Evolutionary conservation across 2,113 vertebrate species (phyloP), one percentile per base, ranked within the genome.

Genomic region (Anolis sagrei): DNA sequence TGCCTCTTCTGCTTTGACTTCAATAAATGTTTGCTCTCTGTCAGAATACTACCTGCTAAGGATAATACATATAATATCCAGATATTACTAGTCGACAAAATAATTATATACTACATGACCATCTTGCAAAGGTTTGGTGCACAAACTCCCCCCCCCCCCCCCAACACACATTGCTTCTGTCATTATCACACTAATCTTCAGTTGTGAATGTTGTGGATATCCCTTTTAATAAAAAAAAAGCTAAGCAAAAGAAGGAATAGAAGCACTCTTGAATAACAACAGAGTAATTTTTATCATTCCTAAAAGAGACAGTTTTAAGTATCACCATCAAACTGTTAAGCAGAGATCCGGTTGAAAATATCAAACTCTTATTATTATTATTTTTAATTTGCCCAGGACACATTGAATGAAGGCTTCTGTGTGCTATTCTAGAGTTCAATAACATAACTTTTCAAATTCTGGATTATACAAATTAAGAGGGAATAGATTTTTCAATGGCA

Each of bases 111-210:
- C 5, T 44, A 44, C 39, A 44, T 44, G 39, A 44, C 39, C 39
- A 44, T 44, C 39, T 44, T 44, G 39, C 5, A 44, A 44, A 44
- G 39, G 39, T 44, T 44, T 44, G 39, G 5, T 44, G 39, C 39
- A 5, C 39, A 44, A 44, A 4, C 39, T 4, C 5, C 5, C 5
- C 5, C 5, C 5, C 5, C 5, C 5, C 5, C 5, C 5, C 39
- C 39, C 2, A 44, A 44, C 39, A 44, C 39, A 44, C 39, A 44
- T 5, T 44, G 39, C 39, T 44, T 44, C 39, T 44, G 39, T 44
- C 23, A 66, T 27, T 8, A 23, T 66, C 64, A 32, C 76, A 34
- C 7, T 7, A 54, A 23, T 58, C 54, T 77, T 77, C 49, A 51
- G 13, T 51, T 34, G 32, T 29, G n/a, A 77, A 32, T 32, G 16